Conservation (phyloP, 2,113 vertebrate species). For the Gyps fulvus region DNA sequence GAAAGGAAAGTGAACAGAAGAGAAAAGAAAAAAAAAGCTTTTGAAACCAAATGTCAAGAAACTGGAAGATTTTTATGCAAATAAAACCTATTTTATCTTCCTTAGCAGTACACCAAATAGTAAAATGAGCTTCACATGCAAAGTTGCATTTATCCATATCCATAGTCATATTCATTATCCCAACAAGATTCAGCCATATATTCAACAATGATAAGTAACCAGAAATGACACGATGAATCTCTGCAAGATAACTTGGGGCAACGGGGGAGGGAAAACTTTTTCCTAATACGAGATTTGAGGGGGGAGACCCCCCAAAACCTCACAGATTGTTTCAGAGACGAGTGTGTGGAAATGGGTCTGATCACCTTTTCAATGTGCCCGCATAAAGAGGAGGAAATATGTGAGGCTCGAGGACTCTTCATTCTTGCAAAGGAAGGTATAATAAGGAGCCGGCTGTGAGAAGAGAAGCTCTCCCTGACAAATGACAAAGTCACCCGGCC, state of each 20-base stretch:
- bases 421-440: not conserved
- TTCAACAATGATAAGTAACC: not conserved
- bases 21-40: not conserved
- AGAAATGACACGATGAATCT: not conserved
- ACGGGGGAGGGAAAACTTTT: fast-evolving
- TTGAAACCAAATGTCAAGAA: not conserved
- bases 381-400: not conserved
- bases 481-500: fast-evolving
- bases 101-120: not conserved
- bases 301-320: fast-evolving
- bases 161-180: not conserved
- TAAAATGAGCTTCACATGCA: not conserved
- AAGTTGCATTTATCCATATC: not conserved
- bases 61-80: not conserved
- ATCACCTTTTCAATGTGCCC: not conserved
- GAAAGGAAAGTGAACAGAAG: not conserved
- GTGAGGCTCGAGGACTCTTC: not conserved
- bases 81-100: not conserved
- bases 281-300: too few species aligned
- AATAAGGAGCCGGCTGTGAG: not conserved
- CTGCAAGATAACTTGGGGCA: not conserved
- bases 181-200: not conserved
- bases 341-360: not conserved
- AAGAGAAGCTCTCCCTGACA: not conserved
- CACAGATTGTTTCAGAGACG: not conserved